Conservation (phyloP, 2,888 invertebrate genomes). For the Chloroclysta siterata region DNA sequence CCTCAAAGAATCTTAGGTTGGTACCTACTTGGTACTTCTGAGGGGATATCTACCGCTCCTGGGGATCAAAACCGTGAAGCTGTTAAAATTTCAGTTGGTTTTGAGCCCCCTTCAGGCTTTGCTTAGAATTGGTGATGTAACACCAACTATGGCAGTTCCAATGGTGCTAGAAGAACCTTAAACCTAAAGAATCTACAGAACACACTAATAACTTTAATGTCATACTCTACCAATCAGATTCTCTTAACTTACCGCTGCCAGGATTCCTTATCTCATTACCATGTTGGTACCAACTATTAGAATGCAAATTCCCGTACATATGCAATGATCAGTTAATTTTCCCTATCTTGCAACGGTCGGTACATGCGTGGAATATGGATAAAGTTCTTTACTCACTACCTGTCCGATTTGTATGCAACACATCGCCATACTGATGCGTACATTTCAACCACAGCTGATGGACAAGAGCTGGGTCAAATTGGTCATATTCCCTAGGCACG, state of each 20-base stretch:
- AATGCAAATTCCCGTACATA: slow-evolving; percentile 41
- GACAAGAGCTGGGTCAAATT: slow-evolving; percentile 13
- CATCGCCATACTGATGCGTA: slow-evolving; percentile 15
- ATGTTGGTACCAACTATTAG: slow-evolving; percentile 27
- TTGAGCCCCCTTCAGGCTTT: no score
- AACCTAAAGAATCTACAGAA: no score
- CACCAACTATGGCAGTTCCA: no score
- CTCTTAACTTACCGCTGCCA: not conserved
- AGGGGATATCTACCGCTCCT: no score
- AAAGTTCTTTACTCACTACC: slow-evolving; percentile 65
- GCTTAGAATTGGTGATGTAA: no score
- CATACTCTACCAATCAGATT: no score
- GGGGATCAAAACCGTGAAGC: no score
- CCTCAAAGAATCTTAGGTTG: no score
- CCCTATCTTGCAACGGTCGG: slow-evolving; percentile 42
- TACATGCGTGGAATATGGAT: slow-evolving; percentile 47
- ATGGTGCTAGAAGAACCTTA: no score
- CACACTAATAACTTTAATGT: no score
- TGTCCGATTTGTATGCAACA: slow-evolving; percentile 65
- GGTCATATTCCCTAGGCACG: not conserved
- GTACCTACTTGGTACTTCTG: no score
- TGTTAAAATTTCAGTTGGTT: no score
- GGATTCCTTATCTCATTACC: slow-evolving; percentile 28
- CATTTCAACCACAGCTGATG: slow-evolving; percentile 52
- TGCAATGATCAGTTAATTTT: slow-evolving; percentile 58